Evolutionary conservation across 2,797 vertebrate genomes (phyloP).

Genomic region (Cyclopterus lumpus): DNA sequence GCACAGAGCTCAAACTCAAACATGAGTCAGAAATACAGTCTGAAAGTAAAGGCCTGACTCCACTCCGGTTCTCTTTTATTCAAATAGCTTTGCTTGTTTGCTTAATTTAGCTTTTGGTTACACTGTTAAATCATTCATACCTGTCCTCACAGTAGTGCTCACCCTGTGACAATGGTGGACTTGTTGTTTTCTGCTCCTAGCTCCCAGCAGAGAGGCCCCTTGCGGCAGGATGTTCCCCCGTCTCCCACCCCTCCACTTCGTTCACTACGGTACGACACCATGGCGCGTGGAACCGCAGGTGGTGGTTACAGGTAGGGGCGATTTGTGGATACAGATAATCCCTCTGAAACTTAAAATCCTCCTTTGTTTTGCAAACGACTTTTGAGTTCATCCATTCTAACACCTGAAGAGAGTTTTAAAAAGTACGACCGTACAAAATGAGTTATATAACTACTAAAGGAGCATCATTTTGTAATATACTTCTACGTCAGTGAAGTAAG

Average conservation of each 20-base stretch:
- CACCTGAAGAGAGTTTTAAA: neutral
- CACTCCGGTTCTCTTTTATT: neutral
- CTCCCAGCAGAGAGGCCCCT: slow-evolving; percentile 89
- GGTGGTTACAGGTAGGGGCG: slow-evolving; percentile 78
- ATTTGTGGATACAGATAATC: slow-evolving; percentile 21
- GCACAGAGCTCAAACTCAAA: neutral
- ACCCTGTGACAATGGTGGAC: neutral
- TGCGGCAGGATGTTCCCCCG: slow-evolving; percentile 95
- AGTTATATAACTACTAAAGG: neutral
- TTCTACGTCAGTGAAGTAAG: neutral
- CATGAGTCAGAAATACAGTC: neutral
- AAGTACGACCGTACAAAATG: neutral
- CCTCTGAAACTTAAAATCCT: slow-evolving; percentile 2
- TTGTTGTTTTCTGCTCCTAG: slow-evolving; percentile 40
- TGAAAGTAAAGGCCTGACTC: too few species aligned
- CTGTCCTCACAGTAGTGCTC: neutral
- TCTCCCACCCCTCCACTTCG: slow-evolving; percentile 90
- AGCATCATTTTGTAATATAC: neutral
- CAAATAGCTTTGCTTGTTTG: neutral
- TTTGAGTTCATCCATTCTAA: neutral
- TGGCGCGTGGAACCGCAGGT: slow-evolving; percentile 78
- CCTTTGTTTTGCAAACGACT: neutral
- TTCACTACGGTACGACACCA: slow-evolving; percentile 86
- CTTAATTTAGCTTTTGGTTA: neutral
- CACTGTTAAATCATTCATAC: neutral